These are phyloP conservation scores for Lordiphosa fenestrarum DNA, from an alignment of 2,888 invertebrate genomes.

Conservation along the genomic window DNA sequence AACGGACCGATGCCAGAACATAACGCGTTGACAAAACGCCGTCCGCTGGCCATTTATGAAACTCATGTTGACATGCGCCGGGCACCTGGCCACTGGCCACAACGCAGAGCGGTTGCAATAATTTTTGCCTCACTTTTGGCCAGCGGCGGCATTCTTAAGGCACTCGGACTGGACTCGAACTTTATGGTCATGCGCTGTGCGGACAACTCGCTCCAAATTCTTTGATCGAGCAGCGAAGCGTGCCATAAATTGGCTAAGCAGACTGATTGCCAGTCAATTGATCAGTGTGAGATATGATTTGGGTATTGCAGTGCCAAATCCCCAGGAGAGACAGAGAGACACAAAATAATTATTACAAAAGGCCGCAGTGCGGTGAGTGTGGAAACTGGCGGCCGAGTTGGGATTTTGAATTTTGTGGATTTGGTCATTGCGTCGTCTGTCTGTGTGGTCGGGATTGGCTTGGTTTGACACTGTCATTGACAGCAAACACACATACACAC, in stretches of 20 bases:
- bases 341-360: no score
- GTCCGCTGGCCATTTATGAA: slow-evolving; percentile 61
- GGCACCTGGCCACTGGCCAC: slow-evolving; percentile 31
- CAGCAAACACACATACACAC: no score
- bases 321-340: no score
- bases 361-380: no score
- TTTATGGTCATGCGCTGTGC: slow-evolving; percentile 69
- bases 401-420: no score
- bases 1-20: slow-evolving; percentile 1
- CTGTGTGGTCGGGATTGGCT: no score
- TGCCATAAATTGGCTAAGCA: slow-evolving; percentile 80
- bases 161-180: slow-evolving; percentile 47
- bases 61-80: slow-evolving; percentile 72
- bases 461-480: no score
- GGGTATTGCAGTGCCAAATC: not conserved
- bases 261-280: slow-evolving; percentile 8
- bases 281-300: slow-evolving; percentile 1
- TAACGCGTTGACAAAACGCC: slow-evolving; percentile 45
- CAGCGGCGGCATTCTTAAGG: slow-evolving; percentile 68
- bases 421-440: no score
- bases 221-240: slow-evolving; percentile 63
- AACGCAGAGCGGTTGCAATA: slow-evolving; percentile 59
- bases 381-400: no score
- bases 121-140: slow-evolving; percentile 72
- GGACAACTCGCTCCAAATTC: slow-evolving; percentile 68